These are phyloP conservation scores for Caenorhabditis drosophilae DNA, from an alignment of 2,888 invertebrate genomes.

Conservation along the genomic window DNA sequence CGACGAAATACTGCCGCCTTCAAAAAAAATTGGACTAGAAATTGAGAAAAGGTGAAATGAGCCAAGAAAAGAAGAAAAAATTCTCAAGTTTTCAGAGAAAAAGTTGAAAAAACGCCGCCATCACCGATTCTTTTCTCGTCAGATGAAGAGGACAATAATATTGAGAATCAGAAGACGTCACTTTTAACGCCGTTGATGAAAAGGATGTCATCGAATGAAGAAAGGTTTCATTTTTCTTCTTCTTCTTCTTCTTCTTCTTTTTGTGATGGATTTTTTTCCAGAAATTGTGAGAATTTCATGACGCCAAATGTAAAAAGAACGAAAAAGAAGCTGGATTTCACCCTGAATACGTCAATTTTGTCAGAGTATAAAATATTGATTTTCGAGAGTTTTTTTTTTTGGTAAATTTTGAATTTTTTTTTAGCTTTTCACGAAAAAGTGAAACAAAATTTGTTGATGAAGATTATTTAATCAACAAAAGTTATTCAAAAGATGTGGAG, in stretches of 20 bases:
- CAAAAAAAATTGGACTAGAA: neutral
- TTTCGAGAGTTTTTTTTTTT: neutral
- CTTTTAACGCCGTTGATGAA: slow-evolving; percentile 4
- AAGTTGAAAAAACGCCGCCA: neutral
- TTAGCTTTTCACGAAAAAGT: too few relatives aligned
- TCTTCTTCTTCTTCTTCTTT: neutral
- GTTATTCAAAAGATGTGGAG: too few relatives aligned
- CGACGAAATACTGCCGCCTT: slow-evolving; percentile 9
- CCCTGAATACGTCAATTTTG: neutral
- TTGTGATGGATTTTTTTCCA: too few relatives aligned
- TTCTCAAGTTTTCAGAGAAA: neutral
- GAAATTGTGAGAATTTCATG: neutral
- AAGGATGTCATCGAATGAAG: slow-evolving; percentile 1
- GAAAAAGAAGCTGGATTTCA: neutral
- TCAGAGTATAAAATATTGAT: neutral
- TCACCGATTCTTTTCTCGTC: slow-evolving; percentile 9
- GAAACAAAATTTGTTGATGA: too few relatives aligned
- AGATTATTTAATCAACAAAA: too few relatives aligned
- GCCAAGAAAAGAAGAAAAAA: neutral
- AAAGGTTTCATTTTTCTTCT: neutral
- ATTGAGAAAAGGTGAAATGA: neutral
- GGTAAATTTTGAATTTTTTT: neutral
- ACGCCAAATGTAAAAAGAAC: too few relatives aligned
- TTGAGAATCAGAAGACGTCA: neutral
- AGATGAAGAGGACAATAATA: slow-evolving; percentile 12